phyloP scores from a whole-genome alignment of 2,113 vertebrate species.

The Phrynocephalus versicolor region DNA sequence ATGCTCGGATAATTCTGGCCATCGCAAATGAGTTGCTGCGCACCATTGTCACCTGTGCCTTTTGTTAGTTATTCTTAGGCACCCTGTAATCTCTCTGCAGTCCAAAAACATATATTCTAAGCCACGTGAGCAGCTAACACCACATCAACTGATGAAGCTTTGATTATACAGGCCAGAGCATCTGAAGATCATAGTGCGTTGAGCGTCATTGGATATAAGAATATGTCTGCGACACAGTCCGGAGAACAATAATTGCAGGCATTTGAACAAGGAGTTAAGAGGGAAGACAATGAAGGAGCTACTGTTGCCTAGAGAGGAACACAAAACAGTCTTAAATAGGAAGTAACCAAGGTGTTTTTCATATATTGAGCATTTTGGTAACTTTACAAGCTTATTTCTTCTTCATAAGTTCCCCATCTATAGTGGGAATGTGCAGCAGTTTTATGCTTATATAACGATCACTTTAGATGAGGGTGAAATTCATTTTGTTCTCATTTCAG shows the following conservation, averaged over 20 bases:
- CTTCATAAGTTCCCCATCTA: neutral
- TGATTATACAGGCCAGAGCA: constrained; percentile 27
- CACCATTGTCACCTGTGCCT: neutral
- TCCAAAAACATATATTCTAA: neutral
- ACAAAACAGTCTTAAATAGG: neutral
- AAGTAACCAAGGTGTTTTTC: neutral
- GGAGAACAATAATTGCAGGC: constrained; percentile 29
- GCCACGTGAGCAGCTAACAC: constrained; percentile 39
- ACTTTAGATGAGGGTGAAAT: neutral
- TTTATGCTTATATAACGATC: neutral
- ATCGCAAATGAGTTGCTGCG: constrained; percentile 39
- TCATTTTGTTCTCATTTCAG: neutral
- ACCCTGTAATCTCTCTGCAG: constrained; percentile 41
- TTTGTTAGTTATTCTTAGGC: constrained; percentile 21
- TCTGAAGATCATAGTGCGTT: constrained; percentile 22
- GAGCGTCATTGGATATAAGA: constrained; percentile 24
- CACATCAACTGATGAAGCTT: constrained; percentile 27
- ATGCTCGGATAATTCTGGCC: constrained; percentile 37
- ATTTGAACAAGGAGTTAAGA: constrained; percentile 24
- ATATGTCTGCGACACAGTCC: constrained; percentile 31
- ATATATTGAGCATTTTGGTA: neutral
- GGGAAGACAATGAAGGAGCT: constrained; percentile 13
- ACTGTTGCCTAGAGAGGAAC: neutral
- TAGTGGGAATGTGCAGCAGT: neutral
- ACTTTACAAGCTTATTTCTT: neutral